These are phyloP conservation scores for Regulus satrapa DNA, from an alignment of 2,113 vertebrate species.

Conservation along the genomic window DNA sequence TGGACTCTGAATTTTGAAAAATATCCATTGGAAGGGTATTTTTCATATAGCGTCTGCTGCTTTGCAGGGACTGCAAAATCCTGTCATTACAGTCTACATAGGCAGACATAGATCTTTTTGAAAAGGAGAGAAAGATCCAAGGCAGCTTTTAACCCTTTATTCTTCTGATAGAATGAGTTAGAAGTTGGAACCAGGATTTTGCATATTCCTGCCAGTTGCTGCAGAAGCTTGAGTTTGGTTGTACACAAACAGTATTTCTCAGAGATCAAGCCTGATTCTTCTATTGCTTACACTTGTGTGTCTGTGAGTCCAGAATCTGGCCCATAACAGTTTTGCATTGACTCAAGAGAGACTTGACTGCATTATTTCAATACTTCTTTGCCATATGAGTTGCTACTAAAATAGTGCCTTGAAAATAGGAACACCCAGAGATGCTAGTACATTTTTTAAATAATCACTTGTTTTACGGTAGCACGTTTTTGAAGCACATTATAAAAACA, in stretches of 20 bases:
- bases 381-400: constrained; percentile 1
- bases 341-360: not conserved
- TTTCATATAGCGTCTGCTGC: not conserved
- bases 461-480: constrained; percentile 68
- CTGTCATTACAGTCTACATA: not conserved
- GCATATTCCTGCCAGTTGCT: not conserved
- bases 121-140: not conserved
- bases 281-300: constrained; percentile 18
- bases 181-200: constrained; percentile 22
- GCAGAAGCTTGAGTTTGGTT: not conserved
- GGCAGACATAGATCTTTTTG: not conserved
- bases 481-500: constrained; percentile 50
- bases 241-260: constrained; percentile 4
- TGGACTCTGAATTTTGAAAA: constrained; percentile 36
- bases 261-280: constrained; percentile 50
- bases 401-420: not conserved
- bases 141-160: not conserved
- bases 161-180: not conserved
- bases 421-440: not conserved
- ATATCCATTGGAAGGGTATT: not conserved
- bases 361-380: constrained; percentile 17
- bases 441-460: constrained; percentile 3
- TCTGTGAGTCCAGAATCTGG: constrained; percentile 31
- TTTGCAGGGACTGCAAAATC: constrained; percentile 26
- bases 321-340: not conserved